Conservation (phyloP, 2,113 vertebrate genomes). For the Nerophis lumbriciformis region DNA sequence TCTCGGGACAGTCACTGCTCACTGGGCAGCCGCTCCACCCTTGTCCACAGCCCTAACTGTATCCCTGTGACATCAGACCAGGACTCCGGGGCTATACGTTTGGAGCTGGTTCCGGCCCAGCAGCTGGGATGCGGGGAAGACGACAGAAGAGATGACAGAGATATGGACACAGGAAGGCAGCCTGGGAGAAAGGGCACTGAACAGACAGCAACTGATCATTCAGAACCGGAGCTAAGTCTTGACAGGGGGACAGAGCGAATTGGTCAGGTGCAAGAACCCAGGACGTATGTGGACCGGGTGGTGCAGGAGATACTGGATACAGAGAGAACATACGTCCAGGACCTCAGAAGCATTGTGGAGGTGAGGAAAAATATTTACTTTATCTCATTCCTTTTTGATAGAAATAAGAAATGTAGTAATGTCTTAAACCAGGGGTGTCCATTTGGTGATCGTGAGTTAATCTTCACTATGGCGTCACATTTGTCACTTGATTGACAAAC, state of each 20-base stretch:
- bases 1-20: conserved; percentile 95
- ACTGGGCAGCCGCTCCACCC: conserved; percentile 85
- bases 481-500: too few species aligned
- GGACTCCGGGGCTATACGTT: conserved; percentile 85
- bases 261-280: conserved; percentile 70
- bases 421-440: too few species aligned
- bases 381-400: too few species aligned
- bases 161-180: conserved; percentile 44
- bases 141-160: conserved; percentile 50
- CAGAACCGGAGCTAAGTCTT: conserved; percentile 54
- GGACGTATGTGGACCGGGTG: conserved; percentile 91
- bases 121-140: conserved; percentile 75
- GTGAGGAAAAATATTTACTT: conserved; percentile 63
- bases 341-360: conserved; percentile 91
- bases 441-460: too few species aligned
- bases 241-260: conserved; percentile 54
- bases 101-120: conserved; percentile 85
- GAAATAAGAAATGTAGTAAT: too few species aligned
- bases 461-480: too few species aligned
- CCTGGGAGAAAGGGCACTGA: conserved; percentile 51
- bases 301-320: conserved; percentile 97
- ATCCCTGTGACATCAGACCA: conserved; percentile 77
- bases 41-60: conserved; percentile 79
- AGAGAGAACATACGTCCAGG: conserved; percentile 92
- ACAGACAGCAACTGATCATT: conserved; percentile 42